Evolutionary conservation across 2,888 invertebrate genomes (phyloP).

Genomic region (Colletes collaris): DNA sequence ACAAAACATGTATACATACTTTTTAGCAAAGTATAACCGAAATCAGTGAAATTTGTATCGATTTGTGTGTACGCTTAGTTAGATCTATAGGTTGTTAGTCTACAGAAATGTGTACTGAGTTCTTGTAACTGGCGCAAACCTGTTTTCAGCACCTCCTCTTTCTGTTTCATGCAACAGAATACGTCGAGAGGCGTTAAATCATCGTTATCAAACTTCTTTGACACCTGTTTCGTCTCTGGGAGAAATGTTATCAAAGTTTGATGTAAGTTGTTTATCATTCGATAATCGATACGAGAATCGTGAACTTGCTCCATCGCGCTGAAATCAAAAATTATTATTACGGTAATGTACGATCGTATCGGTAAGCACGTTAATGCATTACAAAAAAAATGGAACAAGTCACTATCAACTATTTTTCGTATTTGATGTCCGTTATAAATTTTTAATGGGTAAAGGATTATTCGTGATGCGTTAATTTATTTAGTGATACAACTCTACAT

Average conservation of each 20-base stretch:
- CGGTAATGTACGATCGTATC: not conserved
- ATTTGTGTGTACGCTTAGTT: conserved; percentile 26
- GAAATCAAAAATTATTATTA: conserved; percentile 35
- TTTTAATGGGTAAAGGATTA: too few relatives aligned
- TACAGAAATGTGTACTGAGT: conserved; percentile 74
- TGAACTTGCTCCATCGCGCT: conserved; percentile 73
- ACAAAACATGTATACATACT: conserved; percentile 13
- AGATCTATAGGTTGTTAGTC: conserved; percentile 65
- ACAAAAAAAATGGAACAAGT: too few relatives aligned
- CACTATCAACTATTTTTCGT: too few relatives aligned
- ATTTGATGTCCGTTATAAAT: too few relatives aligned
- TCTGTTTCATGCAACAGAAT: conserved; percentile 75
- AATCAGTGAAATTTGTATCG: not conserved
- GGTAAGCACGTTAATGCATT: too few relatives aligned
- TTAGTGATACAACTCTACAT: too few relatives aligned
- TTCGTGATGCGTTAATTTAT: too few relatives aligned
- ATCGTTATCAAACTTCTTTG: not conserved
- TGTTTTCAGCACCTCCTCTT: conserved; percentile 66
- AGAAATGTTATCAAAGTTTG: conserved; percentile 72
- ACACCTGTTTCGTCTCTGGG: conserved; percentile 47
- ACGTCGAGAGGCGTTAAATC: conserved; percentile 73
- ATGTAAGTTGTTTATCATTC: conserved; percentile 68
- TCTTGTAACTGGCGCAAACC: conserved; percentile 78
- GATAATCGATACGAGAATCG: conserved; percentile 60
- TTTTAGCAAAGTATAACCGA: conserved; percentile 1